These are phyloP conservation scores for Actinemys pallida DNA, from an alignment of 2,113 vertebrate genomes.

Conservation along the genomic window DNA sequence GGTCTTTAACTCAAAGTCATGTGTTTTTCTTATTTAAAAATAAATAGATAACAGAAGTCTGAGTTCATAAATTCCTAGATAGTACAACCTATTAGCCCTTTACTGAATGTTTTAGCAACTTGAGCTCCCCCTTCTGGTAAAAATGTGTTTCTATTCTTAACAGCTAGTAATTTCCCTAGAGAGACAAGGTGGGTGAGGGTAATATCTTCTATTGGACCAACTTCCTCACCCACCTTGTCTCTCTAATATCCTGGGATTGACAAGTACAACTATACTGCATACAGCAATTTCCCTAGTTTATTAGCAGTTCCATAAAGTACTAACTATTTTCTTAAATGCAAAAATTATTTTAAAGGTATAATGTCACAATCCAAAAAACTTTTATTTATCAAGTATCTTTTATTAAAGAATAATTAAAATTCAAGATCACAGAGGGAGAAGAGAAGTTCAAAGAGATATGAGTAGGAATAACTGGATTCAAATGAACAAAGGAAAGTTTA, in stretches of 20 bases:
- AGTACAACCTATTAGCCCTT: fast-evolving
- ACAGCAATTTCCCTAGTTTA: background rate
- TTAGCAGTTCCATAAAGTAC: background rate
- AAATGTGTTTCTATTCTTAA: background rate
- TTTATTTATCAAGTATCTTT: background rate
- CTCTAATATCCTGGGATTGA: background rate
- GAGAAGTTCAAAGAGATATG: background rate
- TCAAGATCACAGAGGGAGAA: background rate
- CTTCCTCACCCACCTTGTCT: background rate
- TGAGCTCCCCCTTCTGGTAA: background rate
- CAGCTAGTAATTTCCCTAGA: background rate
- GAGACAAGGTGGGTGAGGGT: background rate
- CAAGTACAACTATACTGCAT: background rate
- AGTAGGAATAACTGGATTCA: background rate
- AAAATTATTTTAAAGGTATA: background rate
- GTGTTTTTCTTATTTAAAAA: background rate
- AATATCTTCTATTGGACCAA: background rate
- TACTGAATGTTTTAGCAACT: background rate
- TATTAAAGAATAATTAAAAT: background rate
- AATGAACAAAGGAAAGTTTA: background rate
- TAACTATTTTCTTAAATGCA: background rate
- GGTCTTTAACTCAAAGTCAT: background rate
- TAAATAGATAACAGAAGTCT: background rate
- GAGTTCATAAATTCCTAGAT: background rate
- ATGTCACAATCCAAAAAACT: background rate